Evolutionary conservation across 1,140 invertebrate species (phyloP), one percentile per base, ranked within the genome.

Genomic region (Bacillus rossius): DNA sequence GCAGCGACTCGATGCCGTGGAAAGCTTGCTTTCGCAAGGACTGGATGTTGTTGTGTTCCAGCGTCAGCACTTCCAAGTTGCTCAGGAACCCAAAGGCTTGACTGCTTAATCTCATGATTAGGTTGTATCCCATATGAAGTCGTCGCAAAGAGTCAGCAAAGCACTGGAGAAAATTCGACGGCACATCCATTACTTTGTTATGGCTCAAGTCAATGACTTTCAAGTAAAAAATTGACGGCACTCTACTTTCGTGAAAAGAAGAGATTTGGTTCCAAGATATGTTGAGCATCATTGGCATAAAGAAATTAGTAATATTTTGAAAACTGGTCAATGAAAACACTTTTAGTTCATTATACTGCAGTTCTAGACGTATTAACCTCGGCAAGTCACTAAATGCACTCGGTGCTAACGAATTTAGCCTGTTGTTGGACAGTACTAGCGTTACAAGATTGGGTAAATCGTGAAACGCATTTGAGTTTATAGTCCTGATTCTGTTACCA

Each of bases 1-100:
- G 89, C 8, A 95, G 71, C 38, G 80, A 82, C 41, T 81, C 77
- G 13, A 93, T 67, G 14, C 86, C 87, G 60, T 81, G 79, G 67
- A 92, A 91, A 13, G 89, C 85, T 70, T 87, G 82, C 67, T 85
- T 82, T 67, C 84, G 80, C 47, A 94, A 69, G n/a, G 79, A 72
- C 59, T 81, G 80, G 47, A 94, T 82, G 55, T 80, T 81, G 68
- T 94, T 94, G 65, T 87, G 81, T 52, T 85, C 79, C 34, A 94
- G 70, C 62, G 85, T 86, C 34, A 94, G 70, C 40, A 84, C 83
- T 72, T 92, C 89, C 59, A 93, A 73, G 54, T 80, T 77, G 34
- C 79, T 74, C 14, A 89, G 70, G 42, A 87, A 80, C 8, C 81
- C 82, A 67, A 93, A 89, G 1, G 82, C 83, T 64, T 84, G 83